Conservation (phyloP, 2,113 vertebrate genomes). For the Dromaius novaehollandiae region DNA sequence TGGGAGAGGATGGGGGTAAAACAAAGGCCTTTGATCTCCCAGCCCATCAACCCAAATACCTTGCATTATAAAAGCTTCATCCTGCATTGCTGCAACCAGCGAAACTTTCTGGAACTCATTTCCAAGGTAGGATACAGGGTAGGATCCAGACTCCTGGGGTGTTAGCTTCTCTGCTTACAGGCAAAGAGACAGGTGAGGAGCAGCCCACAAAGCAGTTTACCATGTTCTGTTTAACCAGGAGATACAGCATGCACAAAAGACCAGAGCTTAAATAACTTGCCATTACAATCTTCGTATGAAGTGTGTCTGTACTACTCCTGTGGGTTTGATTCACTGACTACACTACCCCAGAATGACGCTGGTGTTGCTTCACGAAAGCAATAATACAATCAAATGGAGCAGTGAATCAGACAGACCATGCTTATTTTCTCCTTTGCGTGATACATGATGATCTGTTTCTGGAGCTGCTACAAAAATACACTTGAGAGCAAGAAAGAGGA, state of each 20-base stretch:
- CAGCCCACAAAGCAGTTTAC: background rate
- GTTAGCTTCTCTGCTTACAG: background rate
- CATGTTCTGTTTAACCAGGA: accelerated
- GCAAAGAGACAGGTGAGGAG: background rate
- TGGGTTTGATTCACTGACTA: background rate
- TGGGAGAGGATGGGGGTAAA: background rate
- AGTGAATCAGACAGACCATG: background rate
- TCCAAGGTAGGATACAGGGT: background rate
- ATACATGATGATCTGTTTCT: background rate
- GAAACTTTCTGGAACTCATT: background rate
- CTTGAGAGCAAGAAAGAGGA: background rate
- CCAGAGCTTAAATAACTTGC: background rate
- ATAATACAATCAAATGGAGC: background rate
- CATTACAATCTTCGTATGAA: background rate
- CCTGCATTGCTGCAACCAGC: background rate
- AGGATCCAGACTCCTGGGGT: background rate
- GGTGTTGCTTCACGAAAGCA: background rate
- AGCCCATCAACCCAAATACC: too few species aligned
- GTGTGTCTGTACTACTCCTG: background rate
- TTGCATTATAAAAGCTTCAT: background rate
- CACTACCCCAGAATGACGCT: background rate
- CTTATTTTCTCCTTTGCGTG: background rate
- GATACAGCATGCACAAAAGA: accelerated
- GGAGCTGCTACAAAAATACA: background rate
- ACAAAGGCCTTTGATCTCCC: background rate